Evolutionary conservation across 2,797 vertebrate genomes (phyloP).

Genomic region (Apogon hyalosoma): DNA sequence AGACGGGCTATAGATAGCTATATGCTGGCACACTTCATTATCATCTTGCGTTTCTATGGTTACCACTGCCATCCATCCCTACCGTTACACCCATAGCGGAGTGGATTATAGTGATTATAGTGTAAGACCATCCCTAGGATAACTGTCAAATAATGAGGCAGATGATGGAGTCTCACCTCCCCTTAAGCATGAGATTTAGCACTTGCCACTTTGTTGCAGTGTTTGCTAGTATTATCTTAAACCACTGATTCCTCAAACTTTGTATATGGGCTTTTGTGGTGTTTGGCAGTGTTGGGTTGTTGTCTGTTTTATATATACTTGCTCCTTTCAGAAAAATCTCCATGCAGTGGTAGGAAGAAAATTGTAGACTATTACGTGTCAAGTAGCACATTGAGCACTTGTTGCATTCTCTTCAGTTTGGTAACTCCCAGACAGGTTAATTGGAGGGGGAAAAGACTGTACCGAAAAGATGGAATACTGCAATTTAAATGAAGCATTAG

Average conservation of each 20-base stretch:
- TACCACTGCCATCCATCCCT: conserved; percentile 61
- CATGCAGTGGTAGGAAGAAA: no score
- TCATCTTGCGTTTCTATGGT: conserved; percentile 70
- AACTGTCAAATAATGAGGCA: conserved; percentile 70
- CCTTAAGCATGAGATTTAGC: conserved; percentile 31
- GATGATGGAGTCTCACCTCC: conserved; percentile 47
- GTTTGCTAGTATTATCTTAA: conserved; percentile 9
- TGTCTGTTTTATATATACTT: no score
- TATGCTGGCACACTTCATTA: conserved; percentile 72
- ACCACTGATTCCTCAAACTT: background rate
- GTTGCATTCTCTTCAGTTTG: no score
- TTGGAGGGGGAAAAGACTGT: no score
- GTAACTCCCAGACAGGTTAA: no score
- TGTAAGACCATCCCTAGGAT: conserved; percentile 61
- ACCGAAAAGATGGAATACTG: no score
- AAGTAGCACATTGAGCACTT: no score
- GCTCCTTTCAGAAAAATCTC: no score
- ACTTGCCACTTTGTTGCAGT: background rate
- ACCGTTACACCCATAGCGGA: conserved; percentile 56
- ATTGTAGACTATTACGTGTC: no score
- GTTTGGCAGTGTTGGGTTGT: no score
- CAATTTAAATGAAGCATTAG: no score
- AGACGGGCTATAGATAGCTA: conserved; percentile 74
- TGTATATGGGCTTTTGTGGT: background rate
- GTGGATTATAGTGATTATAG: conserved; percentile 73